Base-by-base conservation (phyloP, 2,888 invertebrate species). In the Tubiluchus corallicola region DNA sequence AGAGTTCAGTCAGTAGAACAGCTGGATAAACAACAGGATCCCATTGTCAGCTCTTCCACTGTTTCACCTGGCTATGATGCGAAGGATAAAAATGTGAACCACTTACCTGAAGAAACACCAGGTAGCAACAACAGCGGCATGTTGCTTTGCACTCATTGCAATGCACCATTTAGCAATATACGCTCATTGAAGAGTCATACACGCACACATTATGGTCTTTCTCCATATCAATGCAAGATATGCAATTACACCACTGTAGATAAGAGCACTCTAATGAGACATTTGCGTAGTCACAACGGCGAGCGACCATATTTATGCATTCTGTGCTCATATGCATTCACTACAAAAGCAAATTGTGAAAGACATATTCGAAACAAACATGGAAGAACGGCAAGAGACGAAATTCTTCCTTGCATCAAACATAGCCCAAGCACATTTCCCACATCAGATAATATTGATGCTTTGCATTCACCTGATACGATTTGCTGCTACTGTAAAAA, bases 271-370 rank as follows among this genome's bases (percentile, higher is more conserved):
- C 67, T 94, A 42, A 79, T 84, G 4, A 75, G 88, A 17, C 92
- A 92, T 58, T 79, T 92, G 74, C 72, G 90, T 38, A 84, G 84
- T 1, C 92, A 92, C 66, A 92, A 88, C 58, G 92, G 92, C 0
- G 90, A 92, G 56, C 72, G 90, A 9, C 92, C 92, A 0, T 92
- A 84, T 60, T 85, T 88, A 62, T 94, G 92, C 59, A 77, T 80
- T 1, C 73, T 90, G n/a, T 94, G 94, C 64, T 84, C 84, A 57
- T 90, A 85, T 59, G 88, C 90, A 2, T 94, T 94, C 64, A 92
- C 92, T 19, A 92, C 92, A 1, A 90, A 92, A 68, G 90, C 92
- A 1, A 92, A 94, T 61, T 94, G 94, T 62, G 92, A 94, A 66
- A 72, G 92, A 3, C 92, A 94, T 63, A 71, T 92, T 54, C 72